Base-by-base conservation (phyloP, 2,113 vertebrate genomes). In the Planiliza haematocheilus region DNA sequence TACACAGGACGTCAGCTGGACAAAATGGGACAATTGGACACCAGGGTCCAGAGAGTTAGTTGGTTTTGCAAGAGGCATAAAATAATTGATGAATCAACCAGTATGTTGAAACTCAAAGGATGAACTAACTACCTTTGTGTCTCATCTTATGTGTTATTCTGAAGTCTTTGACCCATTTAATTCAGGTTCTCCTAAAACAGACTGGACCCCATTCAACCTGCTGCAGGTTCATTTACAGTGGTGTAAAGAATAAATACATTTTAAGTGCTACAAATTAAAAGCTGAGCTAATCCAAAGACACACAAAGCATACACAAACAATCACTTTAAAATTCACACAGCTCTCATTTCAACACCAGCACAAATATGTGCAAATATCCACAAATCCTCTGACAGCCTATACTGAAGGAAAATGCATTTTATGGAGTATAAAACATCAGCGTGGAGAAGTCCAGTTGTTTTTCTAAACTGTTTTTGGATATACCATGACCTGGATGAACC, bases 221-320 rank as follows among this genome's bases (percentile, higher is more conserved):
- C 62, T 55, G n/a, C 16, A 17, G 20, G 45, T 56, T 56, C 2
- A 41, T 63, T 67, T 41, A n/a, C 24, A 43, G 70, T 21, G 18
- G 7, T 57, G 61, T 14, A 51, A 2, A 81, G 16, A 84, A 79
- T 56, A 79, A 81, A 76, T 77, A 63, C 70, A 68, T 49, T 16
- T 67, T 34, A 17, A 30, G 24, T 30, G 5, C 24, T 30, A 3
- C 5, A 30, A 30, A 30, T 30, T 30, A 30, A 30, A 30, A 30
- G 24, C 2, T 30, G 24, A 5, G n/a, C n/a, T n/a, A n/a, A 30
- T 30, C 24, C 24, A 30, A 3, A 30, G 24, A 30, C 24, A 65
- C 17, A 59, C 41, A 70, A 7, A 57, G 17, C 10, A 5, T 20
- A 45, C 58, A 59, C 48, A 63, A 36, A 66, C 55, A 67, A 21